phyloP scores from a whole-genome alignment of 1,140 invertebrate genomes.

The Phenacoccus solenopsis region DNA sequence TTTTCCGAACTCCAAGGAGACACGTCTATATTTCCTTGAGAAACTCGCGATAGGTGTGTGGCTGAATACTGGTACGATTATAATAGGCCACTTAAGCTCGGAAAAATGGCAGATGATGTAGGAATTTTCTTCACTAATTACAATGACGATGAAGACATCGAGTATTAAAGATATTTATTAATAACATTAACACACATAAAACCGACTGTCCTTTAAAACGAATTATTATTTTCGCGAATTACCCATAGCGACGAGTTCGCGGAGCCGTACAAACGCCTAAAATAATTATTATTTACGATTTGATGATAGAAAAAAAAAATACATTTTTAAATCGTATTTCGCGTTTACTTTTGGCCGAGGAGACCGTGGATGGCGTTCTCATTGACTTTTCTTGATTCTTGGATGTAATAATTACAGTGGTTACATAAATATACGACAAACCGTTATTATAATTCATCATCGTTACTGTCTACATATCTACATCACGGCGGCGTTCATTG shows the following conservation, averaged over 20 bases:
- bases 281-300: not conserved
- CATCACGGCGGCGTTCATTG: not conserved
- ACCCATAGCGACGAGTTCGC: not conserved
- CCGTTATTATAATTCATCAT: conserved; percentile 15
- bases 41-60: no score
- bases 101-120: no score
- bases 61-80: no score
- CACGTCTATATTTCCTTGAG: no score
- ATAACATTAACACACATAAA: no score
- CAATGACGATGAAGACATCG: no score
- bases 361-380: conserved; percentile 5
- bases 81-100: no score
- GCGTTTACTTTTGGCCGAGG: not conserved
- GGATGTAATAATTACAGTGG: conserved; percentile 15
- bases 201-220: not conserved
- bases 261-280: not conserved
- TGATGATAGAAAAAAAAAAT: not conserved
- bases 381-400: conserved; percentile 9
- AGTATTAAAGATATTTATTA: no score
- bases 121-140: no score
- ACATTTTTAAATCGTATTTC: not conserved
- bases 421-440: conserved; percentile 15
- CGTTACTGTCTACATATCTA: conserved; percentile 6
- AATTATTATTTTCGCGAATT: not conserved
- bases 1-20: no score